A percentile compares a stretch with the other conserved stretches of the same genome.
Evolutionary conservation across 2,888 invertebrate species (phyloP).

Genomic region (Parnassius apollo): DNA sequence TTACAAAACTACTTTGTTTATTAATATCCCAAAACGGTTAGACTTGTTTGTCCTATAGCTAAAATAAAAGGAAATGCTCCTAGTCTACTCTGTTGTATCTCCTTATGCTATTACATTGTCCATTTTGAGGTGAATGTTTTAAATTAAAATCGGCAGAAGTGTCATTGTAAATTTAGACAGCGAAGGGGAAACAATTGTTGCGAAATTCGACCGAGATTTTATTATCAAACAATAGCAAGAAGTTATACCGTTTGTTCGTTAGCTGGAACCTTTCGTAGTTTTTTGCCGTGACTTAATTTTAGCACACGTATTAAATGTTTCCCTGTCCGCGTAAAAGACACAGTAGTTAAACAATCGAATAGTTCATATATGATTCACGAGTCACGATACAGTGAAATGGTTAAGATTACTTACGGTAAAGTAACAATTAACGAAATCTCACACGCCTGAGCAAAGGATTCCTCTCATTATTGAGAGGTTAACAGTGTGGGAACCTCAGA

Average conservation of each 20-base stretch:
- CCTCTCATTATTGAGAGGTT: too few species aligned
- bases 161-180: not conserved
- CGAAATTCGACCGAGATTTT: conserved; percentile 8
- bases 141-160: not conserved
- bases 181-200: conserved; percentile 12
- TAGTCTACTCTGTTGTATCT: too few species aligned
- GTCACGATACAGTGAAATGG: not conserved
- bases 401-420: not conserved
- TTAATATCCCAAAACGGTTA: too few species aligned
- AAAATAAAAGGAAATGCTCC: too few species aligned
- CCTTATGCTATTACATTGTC: not conserved
- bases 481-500: too few species aligned
- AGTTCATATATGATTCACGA: not conserved
- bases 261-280: conserved; percentile 12
- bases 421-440: too few species aligned
- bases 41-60: too few species aligned
- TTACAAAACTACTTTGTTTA: too few species aligned
- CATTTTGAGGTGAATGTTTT: too few species aligned
- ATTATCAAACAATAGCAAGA: conserved; percentile 1
- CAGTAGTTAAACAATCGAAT: too few species aligned
- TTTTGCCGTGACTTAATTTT: conserved; percentile 15
- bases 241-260: conserved; percentile 12
- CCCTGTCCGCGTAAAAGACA: too few species aligned
- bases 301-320: not conserved
- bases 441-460: not conserved